Evolutionary conservation across 1,140 invertebrate species (phyloP), one percentile per base, ranked within the genome.

Genomic region (Eumeta japonica): DNA sequence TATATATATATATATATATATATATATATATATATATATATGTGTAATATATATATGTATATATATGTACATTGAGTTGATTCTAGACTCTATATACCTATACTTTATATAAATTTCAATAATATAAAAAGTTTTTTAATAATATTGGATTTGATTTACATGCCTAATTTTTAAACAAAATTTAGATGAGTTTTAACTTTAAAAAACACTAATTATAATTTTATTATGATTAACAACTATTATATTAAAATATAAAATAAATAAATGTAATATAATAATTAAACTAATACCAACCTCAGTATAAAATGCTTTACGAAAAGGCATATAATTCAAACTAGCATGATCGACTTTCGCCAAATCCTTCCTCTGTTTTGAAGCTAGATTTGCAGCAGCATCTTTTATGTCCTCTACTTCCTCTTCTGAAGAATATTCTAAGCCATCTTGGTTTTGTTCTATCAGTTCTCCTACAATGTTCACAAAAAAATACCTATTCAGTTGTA

Each of bases 271-370:
- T n/a, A 24, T 5, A 24, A 24, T n/a, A 7, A 24, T n/a, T 24
- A 7, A n/a, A n/a, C 5, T n/a, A 24, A 19, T 44, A 38, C 36
- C 49, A 38, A 94, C 90, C 82, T 99, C 97, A 3, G 94, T 90
- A 68, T 99, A 99, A 55, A 98, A 99, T 46, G 90, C 83, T 75
- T 98, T 99, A 33, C 92, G 84, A 60, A 98, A 99, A 9, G 89
- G 75, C 30, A 85, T 79, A 73, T 98, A 98, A 11, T 88, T 81
- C 2, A 92, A 85, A 13, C 81, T 81, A 3, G 85, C 79, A 55
- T 94, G 91, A 75, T 94, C 90, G 3, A 94, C 88, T 77, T 92
- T 93, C 2, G 89, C 87, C 16, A 94, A 63, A 63, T 96, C 93
- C 55, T 94, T 90, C 46, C 87, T 89, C 58, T 91, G 89, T 62